phyloP scores from a whole-genome alignment of 2,888 invertebrate species.

The Drosophila nigritarsus region DNA sequence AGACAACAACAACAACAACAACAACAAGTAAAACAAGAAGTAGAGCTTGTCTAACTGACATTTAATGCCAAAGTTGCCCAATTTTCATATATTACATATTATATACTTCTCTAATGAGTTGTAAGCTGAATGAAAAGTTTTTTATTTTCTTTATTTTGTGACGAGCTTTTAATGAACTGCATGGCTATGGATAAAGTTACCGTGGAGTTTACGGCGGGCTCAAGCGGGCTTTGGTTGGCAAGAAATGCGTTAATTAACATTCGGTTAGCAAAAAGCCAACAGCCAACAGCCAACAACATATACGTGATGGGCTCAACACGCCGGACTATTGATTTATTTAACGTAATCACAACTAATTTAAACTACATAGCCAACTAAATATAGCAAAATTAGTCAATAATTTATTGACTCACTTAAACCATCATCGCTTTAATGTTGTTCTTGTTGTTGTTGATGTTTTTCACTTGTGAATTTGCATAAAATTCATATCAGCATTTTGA shows the following conservation, averaged over 20 bases:
- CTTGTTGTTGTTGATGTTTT: neutral
- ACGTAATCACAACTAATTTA: neutral
- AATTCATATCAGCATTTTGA: conserved; percentile 37
- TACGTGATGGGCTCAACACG: conserved; percentile 41
- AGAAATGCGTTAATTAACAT: conserved; percentile 65
- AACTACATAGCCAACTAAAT: neutral
- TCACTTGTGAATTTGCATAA: conserved; percentile 43
- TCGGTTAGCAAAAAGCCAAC: conserved; percentile 41
- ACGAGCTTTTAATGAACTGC: conserved; percentile 73
- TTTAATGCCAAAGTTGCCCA: conserved; percentile 58
- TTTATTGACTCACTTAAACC: neutral
- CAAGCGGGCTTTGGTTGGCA: conserved; percentile 21
- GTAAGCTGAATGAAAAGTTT: conserved; percentile 28
- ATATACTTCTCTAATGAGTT: conserved; percentile 56
- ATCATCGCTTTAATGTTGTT: conserved; percentile 6
- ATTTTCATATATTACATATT: conserved; percentile 30
- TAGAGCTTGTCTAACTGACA: conserved; percentile 45
- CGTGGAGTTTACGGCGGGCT: conserved; percentile 17
- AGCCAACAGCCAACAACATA: conserved; percentile 25
- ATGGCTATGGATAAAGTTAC: conserved; percentile 25
- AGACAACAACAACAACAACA: conserved; percentile 12
- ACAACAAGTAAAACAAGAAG: neutral
- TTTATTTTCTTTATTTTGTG: conserved; percentile 41
- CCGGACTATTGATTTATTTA: conserved; percentile 6
- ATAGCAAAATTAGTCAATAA: neutral